phyloP scores from a whole-genome alignment of 2,113 vertebrate genomes.

The Pao palembangensis region DNA sequence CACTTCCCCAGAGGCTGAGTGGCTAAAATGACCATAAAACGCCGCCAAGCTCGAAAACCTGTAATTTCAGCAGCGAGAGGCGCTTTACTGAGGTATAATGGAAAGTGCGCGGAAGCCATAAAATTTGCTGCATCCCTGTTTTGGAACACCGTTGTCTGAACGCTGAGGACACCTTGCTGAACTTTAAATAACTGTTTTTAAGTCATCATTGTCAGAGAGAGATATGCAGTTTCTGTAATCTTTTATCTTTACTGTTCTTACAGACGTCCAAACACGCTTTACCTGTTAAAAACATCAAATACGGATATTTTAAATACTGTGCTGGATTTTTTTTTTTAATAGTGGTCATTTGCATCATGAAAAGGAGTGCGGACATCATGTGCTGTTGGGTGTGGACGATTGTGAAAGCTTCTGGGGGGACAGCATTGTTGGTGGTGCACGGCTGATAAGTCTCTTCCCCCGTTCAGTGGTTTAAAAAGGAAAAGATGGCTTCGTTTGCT shows the following conservation, averaged over 20 bases:
- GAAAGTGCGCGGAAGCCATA: conserved; percentile 68
- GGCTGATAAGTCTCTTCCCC: no score
- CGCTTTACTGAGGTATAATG: conserved; percentile 70
- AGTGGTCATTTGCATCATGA: no score
- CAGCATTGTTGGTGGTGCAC: no score
- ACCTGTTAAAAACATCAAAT: no score
- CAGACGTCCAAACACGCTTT: conserved; percentile 13
- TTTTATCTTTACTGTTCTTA: conserved; percentile 29
- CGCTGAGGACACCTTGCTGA: conserved; percentile 70
- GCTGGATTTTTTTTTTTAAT: no score
- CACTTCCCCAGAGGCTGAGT: conserved; percentile 69
- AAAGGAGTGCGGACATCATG: no score
- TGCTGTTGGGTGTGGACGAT: no score
- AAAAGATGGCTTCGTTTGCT: no score
- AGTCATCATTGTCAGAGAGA: conserved; percentile 68
- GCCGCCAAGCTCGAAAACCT: conserved; percentile 72
- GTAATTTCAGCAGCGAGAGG: conserved; percentile 75
- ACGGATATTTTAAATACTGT: no score
- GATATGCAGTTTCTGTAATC: conserved; percentile 45
- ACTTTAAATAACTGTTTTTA: conserved; percentile 78
- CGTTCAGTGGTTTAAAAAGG: no score
- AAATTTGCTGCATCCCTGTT: conserved; percentile 69
- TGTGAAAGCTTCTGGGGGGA: no score
- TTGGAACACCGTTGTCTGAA: conserved; percentile 73
- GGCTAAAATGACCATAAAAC: conserved; percentile 76